Evolutionary conservation across 2,113 vertebrate species (phyloP).

Genomic region (Glaucidium brasilianum): DNA sequence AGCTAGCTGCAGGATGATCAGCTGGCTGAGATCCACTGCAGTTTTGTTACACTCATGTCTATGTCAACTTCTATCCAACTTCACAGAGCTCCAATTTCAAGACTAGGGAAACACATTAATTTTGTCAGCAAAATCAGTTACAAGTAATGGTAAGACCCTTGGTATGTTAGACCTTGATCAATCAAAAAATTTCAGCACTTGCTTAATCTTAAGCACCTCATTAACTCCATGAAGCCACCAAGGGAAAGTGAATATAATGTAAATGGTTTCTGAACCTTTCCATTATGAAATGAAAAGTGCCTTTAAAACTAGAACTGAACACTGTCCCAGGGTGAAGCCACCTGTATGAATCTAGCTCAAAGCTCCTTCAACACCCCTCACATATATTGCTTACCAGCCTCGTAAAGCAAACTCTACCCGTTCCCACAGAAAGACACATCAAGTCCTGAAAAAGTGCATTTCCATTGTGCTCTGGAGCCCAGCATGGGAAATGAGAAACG

Average conservation of each 20-base stretch:
- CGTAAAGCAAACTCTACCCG: background rate
- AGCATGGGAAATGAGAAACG: rapidly evolving
- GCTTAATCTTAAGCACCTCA: background rate
- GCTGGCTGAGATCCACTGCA: background rate
- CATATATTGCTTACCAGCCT: background rate
- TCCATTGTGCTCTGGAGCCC: background rate
- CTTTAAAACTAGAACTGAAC: background rate
- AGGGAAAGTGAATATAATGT: background rate
- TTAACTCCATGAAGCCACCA: background rate
- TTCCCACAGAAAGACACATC: background rate
- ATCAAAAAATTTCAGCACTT: background rate
- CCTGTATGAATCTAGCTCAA: background rate
- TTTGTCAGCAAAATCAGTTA: background rate
- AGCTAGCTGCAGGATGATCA: background rate
- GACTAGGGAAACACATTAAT: background rate
- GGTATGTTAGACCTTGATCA: background rate
- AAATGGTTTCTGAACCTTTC: background rate
- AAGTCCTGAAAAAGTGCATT: background rate
- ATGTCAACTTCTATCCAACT: background rate
- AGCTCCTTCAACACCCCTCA: background rate
- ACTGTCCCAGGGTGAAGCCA: background rate
- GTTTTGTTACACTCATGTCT: background rate
- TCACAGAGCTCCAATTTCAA: background rate
- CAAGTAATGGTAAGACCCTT: background rate
- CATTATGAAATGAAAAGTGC: background rate